Base-by-base conservation (phyloP, 2,113 vertebrate species). In the Mobula hypostoma region DNA sequence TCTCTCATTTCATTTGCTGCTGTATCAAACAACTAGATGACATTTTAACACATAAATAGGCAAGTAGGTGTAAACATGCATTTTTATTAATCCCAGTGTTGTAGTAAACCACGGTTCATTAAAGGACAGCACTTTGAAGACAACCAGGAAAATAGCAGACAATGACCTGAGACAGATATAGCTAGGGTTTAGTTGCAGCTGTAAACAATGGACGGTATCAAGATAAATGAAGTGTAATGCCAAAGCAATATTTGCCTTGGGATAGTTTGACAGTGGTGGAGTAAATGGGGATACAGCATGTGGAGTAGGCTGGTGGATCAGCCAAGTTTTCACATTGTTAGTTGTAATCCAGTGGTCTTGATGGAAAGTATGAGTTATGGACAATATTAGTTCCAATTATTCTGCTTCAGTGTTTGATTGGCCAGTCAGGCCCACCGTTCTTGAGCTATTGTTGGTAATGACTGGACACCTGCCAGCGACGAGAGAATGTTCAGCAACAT, bases 1-100 rank as follows among this genome's bases (percentile, higher is more conserved):
- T 87, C 83, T 61, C 27, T 24, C 56, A 61, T 61, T 87, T 68
- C 85, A 68, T 90, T 90, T 90, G 56, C 48, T 90, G 27, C 85
- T n/a, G n/a, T 66, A 66, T 90, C 17, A 63, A 32, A 19, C 29
- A 90, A 32, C n/a, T 29, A 68, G n/a, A 61, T 5, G 29, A 32
- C 9, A n/a, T 90, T 90, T 66, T 66, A 90, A 14, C 29, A 27
- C 29, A 66, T 3, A 90, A 90, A 32, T 2, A 68, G 15, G 29
- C 8, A 66, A 90, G 66, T 32, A 66, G 29, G 61, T 68, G 85
- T n/a, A 68, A 66, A 66, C 27, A n/a, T 32, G 85, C 29, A 90
- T 5, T 17, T 17, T 36, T 32, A n/a, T 68, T 19, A 66, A n/a
- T 90, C 61, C 29, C 85, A 90, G 85, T 32, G 5, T 6, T 66